Conservation (phyloP, 2,113 vertebrate species). For the Hyaena hyaena region DNA sequence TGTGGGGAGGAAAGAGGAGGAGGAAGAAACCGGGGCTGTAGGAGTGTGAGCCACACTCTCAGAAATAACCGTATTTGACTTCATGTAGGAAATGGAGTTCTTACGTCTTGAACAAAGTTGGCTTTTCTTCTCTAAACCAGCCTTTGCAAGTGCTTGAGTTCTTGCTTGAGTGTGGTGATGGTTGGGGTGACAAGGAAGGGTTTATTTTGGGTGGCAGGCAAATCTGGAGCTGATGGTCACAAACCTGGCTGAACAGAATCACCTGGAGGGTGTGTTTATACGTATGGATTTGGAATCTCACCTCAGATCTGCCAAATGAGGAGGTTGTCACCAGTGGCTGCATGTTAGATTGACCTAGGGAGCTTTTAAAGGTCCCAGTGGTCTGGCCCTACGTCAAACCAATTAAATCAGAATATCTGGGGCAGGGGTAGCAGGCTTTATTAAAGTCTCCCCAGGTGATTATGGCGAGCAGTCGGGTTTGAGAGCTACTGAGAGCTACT, state of each 20-base stretch:
- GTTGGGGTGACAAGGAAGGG: neutral
- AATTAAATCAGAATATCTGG: neutral
- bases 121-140: neutral
- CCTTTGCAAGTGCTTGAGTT: neutral
- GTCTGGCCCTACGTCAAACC: neutral
- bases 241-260: neutral
- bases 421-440: neutral
- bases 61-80: neutral
- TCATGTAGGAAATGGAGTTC: neutral
- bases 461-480: neutral
- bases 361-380: neutral
- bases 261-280: neutral
- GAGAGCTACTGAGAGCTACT: neutral
- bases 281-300: fast-evolving
- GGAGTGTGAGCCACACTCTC: neutral
- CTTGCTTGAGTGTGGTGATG: neutral
- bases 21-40: neutral
- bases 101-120: neutral
- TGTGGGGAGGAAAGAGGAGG: neutral
- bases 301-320: neutral
- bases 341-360: neutral
- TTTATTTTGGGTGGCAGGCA: neutral
- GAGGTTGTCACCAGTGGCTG: neutral
- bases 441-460: neutral
- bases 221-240: neutral